Percentiles rank a stretch among this genome's conserved stretches.
Evolutionary conservation across 2,797 vertebrate species (phyloP).

Genomic region (Danio aesculapii): DNA sequence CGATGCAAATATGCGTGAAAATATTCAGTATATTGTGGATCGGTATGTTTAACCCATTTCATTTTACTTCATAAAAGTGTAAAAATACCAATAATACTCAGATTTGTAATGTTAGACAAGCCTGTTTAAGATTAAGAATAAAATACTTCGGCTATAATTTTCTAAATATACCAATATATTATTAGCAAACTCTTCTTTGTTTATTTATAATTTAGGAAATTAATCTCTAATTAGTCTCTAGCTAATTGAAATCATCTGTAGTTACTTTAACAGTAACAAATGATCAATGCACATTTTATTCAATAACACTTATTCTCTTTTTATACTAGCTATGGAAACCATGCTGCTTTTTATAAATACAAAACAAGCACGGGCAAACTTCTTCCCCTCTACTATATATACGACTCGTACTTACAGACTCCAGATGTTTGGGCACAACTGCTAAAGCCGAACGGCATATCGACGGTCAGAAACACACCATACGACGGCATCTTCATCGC

Average conservation of each 20-base stretch:
- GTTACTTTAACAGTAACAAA: background rate
- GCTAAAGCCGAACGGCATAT: conserved; percentile 84
- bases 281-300: background rate
- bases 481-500: conserved; percentile 93
- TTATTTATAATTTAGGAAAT: background rate
- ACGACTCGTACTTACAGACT: conserved; percentile 93
- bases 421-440: conserved; percentile 91
- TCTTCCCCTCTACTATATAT: conserved; percentile 94
- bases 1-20: conserved; percentile 87
- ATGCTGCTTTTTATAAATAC: conserved; percentile 93
- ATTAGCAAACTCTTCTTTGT: too few relatives aligned
- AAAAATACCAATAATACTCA: background rate
- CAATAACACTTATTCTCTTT: conserved; percentile 15
- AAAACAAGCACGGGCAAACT: conserved; percentile 84
- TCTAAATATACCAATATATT: too few relatives aligned
- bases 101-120: too few relatives aligned
- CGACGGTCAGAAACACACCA: conserved; percentile 86
- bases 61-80: background rate
- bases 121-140: too few relatives aligned
- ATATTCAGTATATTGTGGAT: conserved; percentile 92
- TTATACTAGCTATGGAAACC: conserved; percentile 87
- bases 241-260: background rate
- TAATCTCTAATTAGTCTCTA: background rate
- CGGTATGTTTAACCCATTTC: conserved; percentile 80
- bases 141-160: too few relatives aligned